Conservation (phyloP, 1,140 invertebrate species). For the Neotoxoptera formosana region DNA sequence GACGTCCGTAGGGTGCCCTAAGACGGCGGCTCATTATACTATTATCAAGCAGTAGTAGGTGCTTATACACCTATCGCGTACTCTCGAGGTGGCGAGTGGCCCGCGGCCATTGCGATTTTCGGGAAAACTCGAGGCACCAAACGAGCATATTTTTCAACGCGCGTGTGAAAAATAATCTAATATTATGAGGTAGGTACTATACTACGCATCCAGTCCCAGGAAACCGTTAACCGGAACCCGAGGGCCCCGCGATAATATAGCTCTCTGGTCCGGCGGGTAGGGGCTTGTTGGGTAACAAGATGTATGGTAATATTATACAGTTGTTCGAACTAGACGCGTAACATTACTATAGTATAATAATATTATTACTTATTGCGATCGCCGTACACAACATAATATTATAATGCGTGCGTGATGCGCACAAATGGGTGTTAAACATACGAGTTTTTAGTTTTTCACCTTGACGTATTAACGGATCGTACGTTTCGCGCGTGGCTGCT, state of each 20-base stretch:
- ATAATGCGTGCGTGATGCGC: too few relatives aligned
- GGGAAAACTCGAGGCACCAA: not conserved
- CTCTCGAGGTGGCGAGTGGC: not conserved
- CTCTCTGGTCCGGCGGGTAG: not conserved
- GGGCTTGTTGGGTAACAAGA: not conserved
- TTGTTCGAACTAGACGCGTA: not conserved
- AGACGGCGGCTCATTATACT: not conserved
- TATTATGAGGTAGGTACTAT: not conserved
- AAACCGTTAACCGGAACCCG: conserved; percentile 43
- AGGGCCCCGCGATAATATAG: not conserved
- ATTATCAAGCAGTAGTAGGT: not conserved
- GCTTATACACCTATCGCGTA: not conserved
- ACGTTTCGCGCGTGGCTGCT: not conserved
- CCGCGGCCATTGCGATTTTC: not conserved
- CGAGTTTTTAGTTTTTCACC: not conserved
- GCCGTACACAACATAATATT: not conserved
- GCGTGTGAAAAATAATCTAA: not conserved
- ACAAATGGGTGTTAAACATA: not conserved
- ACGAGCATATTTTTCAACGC: not conserved
- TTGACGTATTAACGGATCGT: not conserved
- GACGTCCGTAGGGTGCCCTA: not conserved
- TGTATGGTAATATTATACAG: conserved; percentile 2
- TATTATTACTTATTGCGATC: not conserved
- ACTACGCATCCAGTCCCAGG: not conserved
- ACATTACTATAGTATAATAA: not conserved